Conservation (phyloP, 1,140 invertebrate species). For the Euwallacea similis region DNA sequence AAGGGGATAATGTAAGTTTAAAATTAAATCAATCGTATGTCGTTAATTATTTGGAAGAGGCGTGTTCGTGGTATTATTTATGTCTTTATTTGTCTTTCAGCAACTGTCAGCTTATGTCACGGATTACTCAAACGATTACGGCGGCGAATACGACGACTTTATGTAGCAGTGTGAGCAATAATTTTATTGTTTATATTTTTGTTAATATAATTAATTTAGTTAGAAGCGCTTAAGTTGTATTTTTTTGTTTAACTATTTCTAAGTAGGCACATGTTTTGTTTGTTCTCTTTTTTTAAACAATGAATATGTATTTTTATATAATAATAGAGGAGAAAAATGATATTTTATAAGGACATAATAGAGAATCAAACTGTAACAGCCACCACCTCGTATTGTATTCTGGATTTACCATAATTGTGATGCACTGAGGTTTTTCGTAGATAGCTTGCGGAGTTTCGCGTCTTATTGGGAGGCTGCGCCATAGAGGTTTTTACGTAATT, state of each 20-base stretch:
- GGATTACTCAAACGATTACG: conserved; percentile 58
- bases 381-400: no score
- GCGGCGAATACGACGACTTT: conserved; percentile 68
- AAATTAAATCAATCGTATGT: conserved; percentile 44
- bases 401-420: no score
- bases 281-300: no score
- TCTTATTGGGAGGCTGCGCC: no score
- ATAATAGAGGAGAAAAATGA: no score
- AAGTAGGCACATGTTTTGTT: conserved; percentile 5
- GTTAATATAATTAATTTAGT: conserved; percentile 16
- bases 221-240: conserved; percentile 14
- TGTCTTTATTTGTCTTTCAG: conserved; percentile 44
- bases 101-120: conserved; percentile 61
- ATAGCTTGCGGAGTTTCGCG: no score
- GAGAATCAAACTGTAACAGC: no score
- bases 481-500: no score
- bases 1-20: conserved; percentile 70
- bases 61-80: background rate
- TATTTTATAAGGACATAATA: no score
- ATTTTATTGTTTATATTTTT: conserved; percentile 21
- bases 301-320: no score
- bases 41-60: conserved; percentile 1
- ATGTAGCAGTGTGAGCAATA: conserved; percentile 59
- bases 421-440: no score
- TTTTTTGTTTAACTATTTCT: conserved; percentile 30